These are phyloP conservation scores for Lasioglossum calceatum DNA, from an alignment of 2,888 invertebrate species.

Conservation along the genomic window DNA sequence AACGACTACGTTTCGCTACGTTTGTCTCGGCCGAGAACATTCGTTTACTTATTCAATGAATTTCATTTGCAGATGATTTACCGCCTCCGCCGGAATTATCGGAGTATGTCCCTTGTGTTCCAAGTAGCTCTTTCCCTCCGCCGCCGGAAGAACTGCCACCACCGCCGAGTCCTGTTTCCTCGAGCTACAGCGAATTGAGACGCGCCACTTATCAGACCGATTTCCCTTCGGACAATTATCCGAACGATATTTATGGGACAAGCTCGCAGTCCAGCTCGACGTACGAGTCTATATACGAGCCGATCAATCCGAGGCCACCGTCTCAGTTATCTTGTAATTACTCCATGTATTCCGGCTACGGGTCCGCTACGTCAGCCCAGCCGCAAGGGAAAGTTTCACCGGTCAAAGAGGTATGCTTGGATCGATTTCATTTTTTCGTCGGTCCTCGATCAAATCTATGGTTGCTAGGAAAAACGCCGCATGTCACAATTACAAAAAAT, in stretches of 20 bases:
- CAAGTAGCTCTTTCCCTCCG: conserved; percentile 83
- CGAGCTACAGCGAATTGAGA: conserved; percentile 94
- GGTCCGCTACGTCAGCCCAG: conserved; percentile 82
- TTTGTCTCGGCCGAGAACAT: not conserved
- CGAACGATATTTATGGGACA: conserved; percentile 87
- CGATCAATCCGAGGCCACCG: conserved; percentile 94
- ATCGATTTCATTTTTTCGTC: not conserved
- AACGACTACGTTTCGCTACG: not conserved
- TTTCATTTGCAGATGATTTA: conserved; percentile 85
- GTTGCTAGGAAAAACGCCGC: too few relatives aligned
- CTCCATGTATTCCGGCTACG: conserved; percentile 89
- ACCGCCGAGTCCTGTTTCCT: conserved; percentile 95
- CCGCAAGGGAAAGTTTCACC: conserved; percentile 81
- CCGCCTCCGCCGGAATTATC: conserved; percentile 86
- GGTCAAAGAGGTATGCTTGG: conserved; percentile 79
- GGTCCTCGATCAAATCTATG: not conserved
- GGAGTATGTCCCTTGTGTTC: conserved; percentile 82
- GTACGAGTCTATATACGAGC: conserved; percentile 96
- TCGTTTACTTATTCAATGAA: conserved; percentile 8
- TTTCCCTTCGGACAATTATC: conserved; percentile 82
- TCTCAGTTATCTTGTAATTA: conserved; percentile 90
- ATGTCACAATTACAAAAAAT: too few relatives aligned
- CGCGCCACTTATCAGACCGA: conserved; percentile 90
- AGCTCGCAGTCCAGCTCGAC: conserved; percentile 90
- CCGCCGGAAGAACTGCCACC: conserved; percentile 90